Base-by-base conservation (phyloP, 2,888 invertebrate genomes). In the Synergus umbraculus region DNA sequence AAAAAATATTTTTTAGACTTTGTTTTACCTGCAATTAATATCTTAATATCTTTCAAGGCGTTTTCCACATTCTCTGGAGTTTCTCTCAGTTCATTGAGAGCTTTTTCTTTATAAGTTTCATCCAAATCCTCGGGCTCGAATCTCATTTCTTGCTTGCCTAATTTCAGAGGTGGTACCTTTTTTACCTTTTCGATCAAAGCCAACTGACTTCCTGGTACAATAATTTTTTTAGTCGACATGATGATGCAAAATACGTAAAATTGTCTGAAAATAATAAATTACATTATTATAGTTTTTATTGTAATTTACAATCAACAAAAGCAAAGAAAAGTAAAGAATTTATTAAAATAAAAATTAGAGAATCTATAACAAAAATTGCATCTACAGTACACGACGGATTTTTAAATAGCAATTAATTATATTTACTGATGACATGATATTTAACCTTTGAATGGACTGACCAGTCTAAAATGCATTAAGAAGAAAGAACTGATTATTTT, bases 71-170 rank as follows among this genome's bases (percentile, higher is more conserved):
- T 92, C 89, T 96, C 96, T 0, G 95, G 95, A 0, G 95, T 94
- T 91, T 97, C 97, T 81, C 96, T 93, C 18, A 97, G 92, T 88
- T 97, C 96, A 18, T 91, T 93, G 85, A 93, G 93, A 0, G 97
- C 96, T 86, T 94, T 95, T 88, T 96, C 94, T 76, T 92, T 87
- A 22, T 93, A 94, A 86, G 93, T 92, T 46, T 94, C 94, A 65
- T 95, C 94, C 10, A 95, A 90, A 0, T 95, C 94, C 37, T 94
- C 93, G 29, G 94, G 93, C 85, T 97, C 96, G 83, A 96, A 91
- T 80, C 93, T 93, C 76, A 97, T 93, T 79, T 92, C 92, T 41
- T 93, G 92, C 12, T 90, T 86, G 2, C 95, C 96, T 89, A 96
- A 92, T 90, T 94, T 87, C 4, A 92, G 63, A 4, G 78, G 79